Percentiles rank a stretch among this genome's conserved stretches.
Evolutionary conservation across 2,888 invertebrate species (phyloP).

Genomic region (Drosophila kambysellisi): DNA sequence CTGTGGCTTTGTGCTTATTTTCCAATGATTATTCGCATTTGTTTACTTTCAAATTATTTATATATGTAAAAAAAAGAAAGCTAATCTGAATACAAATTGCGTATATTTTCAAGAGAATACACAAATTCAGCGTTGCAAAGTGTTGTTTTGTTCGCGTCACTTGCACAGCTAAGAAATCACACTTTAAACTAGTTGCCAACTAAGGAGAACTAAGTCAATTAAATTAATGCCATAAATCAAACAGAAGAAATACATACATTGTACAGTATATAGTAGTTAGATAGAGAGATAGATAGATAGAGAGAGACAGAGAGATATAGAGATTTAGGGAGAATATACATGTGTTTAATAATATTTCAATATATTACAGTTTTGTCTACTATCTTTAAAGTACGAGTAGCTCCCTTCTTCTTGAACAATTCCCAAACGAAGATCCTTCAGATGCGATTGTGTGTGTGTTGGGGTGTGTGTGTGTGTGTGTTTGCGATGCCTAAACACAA

Average conservation of each 20-base stretch:
- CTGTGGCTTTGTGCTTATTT: conserved; percentile 3
- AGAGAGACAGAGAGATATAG: conserved; percentile 26
- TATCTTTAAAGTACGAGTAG: conserved; percentile 66
- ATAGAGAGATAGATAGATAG: conserved; percentile 18
- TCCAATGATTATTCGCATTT: conserved; percentile 1
- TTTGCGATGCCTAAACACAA: conserved; percentile 53
- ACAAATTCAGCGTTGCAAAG: conserved; percentile 43
- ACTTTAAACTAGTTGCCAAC: conserved; percentile 35
- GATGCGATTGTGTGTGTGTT: conserved; percentile 8
- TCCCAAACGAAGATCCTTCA: conserved; percentile 45
- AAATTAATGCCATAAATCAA: conserved; percentile 38
- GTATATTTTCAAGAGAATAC: conserved; percentile 33
- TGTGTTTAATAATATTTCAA: conserved; percentile 39
- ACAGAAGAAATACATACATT: conserved; percentile 42
- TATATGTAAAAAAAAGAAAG: conserved; percentile 20
- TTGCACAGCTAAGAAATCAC: conserved; percentile 47
- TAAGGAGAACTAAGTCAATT: conserved; percentile 33
- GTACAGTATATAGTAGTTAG: conserved; percentile 28
- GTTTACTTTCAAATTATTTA: conserved; percentile 1
- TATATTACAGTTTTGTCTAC: conserved; percentile 68
- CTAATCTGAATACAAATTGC: conserved; percentile 35
- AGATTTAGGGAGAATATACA: conserved; percentile 48
- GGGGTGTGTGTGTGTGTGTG: neutral
- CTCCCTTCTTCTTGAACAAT: conserved; percentile 40
- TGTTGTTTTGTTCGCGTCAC: conserved; percentile 58